Evolutionary conservation across 2,113 vertebrate genomes (phyloP), one percentile per base, ranked within the genome.

Genomic region (Micronisus gabar): DNA sequence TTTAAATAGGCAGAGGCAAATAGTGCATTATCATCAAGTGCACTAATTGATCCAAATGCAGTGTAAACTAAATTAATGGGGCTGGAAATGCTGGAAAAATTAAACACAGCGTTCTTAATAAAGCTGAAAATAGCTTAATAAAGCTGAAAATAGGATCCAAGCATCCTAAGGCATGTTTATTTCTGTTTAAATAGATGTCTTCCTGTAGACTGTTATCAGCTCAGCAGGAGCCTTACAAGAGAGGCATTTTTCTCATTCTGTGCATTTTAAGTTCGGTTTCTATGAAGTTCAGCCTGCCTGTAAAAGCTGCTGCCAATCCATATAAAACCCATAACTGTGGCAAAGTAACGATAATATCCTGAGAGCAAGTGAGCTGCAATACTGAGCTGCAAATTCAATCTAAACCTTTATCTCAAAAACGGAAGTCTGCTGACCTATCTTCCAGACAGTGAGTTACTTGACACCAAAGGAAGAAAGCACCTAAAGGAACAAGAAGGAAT

Each of bases 111-210:
- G 79, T 97, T 97, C 93, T 97, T 98, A 98, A 97, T 97, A 98
- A 98, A 98, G 91, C 83, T 95, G 93, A 96, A 98, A 98, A 97
- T 94, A 96, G 96, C 95, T 97, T 97, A 97, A 97, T 97, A 98
- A 97, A 97, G 91, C 94, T 96, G 94, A 94, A 97, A 97, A 97
- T 80, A 97, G 91, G 79, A 93, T 96, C 67, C 86, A 91, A 95
- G 96, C 75, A 95, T 97, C 95, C 95, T 70, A 66, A 93, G 85
- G 95, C 90, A 4, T 96, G 90, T 98, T 98, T 97, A 96, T 97
- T 97, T 98, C 95, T 97, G 74, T 98, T 98, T 97, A 97, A 98
- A 98, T 95, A 96, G 92, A 97, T 92, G 79, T 92, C 94, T 98
- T 97, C 96, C 90, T 87, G 88, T 68, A 97, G 95, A 96, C 93